These are phyloP conservation scores for Sus cebifrons DNA, from an alignment of 2,797 vertebrate species.

Conservation along the genomic window DNA sequence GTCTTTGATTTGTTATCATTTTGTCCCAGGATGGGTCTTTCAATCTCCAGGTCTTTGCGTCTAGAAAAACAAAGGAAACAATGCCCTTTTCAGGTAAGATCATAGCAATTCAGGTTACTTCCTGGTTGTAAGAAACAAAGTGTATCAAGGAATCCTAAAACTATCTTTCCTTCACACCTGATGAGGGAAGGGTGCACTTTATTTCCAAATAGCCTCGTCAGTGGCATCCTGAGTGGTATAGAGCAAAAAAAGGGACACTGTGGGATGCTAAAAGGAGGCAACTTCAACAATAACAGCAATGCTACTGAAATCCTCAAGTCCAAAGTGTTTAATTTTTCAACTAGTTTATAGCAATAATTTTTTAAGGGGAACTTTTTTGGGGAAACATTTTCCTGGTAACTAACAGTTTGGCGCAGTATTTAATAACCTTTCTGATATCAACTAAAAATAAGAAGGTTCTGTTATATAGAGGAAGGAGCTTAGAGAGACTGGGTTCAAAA, in stretches of 20 bases:
- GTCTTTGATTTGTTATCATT: slow-evolving; percentile 93
- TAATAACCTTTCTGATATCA: slow-evolving; percentile 61
- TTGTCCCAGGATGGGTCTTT: slow-evolving; percentile 94
- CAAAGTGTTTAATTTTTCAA: slow-evolving; percentile 32
- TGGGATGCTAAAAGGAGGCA: neutral
- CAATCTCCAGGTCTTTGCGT: slow-evolving; percentile 95
- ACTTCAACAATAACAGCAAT: neutral
- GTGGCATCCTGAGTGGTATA: neutral
- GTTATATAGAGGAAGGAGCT: neutral
- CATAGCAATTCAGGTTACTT: neutral
- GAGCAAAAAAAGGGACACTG: neutral
- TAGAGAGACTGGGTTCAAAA: neutral
- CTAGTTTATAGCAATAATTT: slow-evolving; percentile 51
- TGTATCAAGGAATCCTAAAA: neutral
- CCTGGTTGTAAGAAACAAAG: neutral
- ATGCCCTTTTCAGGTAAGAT: slow-evolving; percentile 55
- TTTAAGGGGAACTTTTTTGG: neutral
- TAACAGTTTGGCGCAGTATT: neutral
- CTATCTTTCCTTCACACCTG: neutral
- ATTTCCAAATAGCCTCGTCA: neutral
- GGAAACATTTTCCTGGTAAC: slow-evolving; percentile 3
- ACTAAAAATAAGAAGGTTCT: slow-evolving; percentile 54
- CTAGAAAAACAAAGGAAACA: slow-evolving; percentile 89
- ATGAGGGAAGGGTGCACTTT: neutral
- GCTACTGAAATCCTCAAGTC: slow-evolving; percentile 6